Conservation (phyloP, 2,113 vertebrate genomes). For the Emberiza fucata region DNA sequence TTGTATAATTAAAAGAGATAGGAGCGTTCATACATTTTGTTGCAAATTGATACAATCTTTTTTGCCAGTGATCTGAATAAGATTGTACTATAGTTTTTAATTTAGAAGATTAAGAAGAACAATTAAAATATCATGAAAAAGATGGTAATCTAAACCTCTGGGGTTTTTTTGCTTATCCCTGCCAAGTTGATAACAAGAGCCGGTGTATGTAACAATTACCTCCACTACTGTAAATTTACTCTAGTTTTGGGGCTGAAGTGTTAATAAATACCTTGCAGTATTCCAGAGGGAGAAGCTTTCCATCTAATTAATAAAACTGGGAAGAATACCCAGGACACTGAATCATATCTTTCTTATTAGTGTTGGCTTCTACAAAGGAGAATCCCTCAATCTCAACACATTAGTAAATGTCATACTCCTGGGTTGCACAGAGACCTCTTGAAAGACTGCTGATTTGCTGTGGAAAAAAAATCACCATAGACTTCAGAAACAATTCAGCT, state of each 20-base stretch:
- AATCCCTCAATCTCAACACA: conserved; percentile 65
- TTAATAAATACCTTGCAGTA: conserved; percentile 78
- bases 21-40: conserved; percentile 66
- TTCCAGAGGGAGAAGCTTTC: conserved; percentile 74
- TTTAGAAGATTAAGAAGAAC: conserved; percentile 80
- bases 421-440: conserved; percentile 57
- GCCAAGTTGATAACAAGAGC: conserved; percentile 73
- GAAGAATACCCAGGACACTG: conserved; percentile 72
- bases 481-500: conserved; percentile 60
- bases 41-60: conserved; percentile 73
- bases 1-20: conserved; percentile 70
- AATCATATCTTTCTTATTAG: conserved; percentile 78
- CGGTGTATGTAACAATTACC: conserved; percentile 73
- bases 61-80: conserved; percentile 75
- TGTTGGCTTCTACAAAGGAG: conserved; percentile 67
- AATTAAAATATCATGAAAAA: conserved; percentile 83
- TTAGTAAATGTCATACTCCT: conserved; percentile 72
- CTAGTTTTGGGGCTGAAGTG: conserved; percentile 72
- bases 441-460: conserved; percentile 69
- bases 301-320: conserved; percentile 81
- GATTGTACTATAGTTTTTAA: conserved; percentile 78
- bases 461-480: conserved; percentile 44
- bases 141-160: conserved; percentile 73
- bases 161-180: conserved; percentile 65
- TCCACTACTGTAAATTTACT: conserved; percentile 73